Percentiles rank a stretch among this genome's conserved stretches.
Evolutionary conservation across 2,797 vertebrate species (phyloP).

Genomic region (Otolemur crassicaudatus): DNA sequence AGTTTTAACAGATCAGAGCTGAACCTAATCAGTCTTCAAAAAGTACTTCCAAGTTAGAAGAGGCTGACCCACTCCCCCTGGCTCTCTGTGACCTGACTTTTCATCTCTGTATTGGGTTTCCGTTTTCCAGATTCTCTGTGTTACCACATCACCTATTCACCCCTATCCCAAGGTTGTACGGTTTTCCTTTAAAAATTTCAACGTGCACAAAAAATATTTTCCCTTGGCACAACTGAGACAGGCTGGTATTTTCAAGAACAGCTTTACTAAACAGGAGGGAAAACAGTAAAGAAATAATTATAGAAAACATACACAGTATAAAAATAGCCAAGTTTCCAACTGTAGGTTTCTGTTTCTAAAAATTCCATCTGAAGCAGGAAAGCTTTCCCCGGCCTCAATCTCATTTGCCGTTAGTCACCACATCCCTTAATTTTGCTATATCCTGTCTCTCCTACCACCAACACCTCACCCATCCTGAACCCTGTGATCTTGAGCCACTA

Average conservation of each 20-base stretch:
- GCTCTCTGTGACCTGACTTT: neutral
- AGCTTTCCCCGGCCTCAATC: slow-evolving; percentile 26
- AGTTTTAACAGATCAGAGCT: slow-evolving; percentile 7
- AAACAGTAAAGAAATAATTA: slow-evolving; percentile 81
- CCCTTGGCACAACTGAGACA: slow-evolving; percentile 47
- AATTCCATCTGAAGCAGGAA: slow-evolving; percentile 65
- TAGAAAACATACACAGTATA: slow-evolving; percentile 74
- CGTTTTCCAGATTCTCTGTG: slow-evolving; percentile 6
- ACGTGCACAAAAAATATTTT: slow-evolving; percentile 60
- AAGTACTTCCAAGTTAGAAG: neutral
- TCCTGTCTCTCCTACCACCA: slow-evolving; percentile 28
- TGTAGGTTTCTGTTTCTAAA: slow-evolving; percentile 77
- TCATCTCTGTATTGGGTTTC: neutral
- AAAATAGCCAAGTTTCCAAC: slow-evolving; percentile 78
- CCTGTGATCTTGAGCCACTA: slow-evolving; percentile 1
- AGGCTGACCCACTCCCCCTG: neutral
- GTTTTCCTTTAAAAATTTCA: slow-evolving; percentile 54
- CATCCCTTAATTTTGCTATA: slow-evolving; percentile 56
- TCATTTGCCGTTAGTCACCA: slow-evolving; percentile 8
- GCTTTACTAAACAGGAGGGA: slow-evolving; percentile 77
- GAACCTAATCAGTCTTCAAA: slow-evolving; percentile 17
- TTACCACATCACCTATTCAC: neutral
- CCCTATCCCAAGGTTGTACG: neutral
- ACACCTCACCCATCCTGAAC: neutral
- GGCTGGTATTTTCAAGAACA: slow-evolving; percentile 79